Base-by-base conservation (phyloP, 2,113 vertebrate species). In the Brachirus orientalis region DNA sequence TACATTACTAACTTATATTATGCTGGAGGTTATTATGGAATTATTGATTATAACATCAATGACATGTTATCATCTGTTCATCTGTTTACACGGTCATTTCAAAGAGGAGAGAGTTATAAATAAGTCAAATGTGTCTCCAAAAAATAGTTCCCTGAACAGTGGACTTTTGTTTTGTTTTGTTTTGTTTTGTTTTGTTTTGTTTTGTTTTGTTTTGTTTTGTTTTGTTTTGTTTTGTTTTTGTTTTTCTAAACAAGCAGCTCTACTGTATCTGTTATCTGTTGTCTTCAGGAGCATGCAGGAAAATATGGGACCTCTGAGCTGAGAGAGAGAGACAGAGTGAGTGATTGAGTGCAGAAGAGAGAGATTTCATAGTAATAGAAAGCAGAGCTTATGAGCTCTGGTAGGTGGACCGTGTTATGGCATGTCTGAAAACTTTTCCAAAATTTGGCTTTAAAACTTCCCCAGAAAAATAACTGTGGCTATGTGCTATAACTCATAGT, bases 351-450 rank as follows among this genome's bases (percentile, higher is more conserved):
- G 28, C 28, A 28, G 28, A 28, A 35, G 48, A 22, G 47, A 52
- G 74, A 69, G 63, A 80, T 69, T 74, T 69, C 44, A 61, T 17
- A 9, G 75, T 76, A 70, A 87, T 84, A 77, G 80, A 68, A 85
- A 77, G 72, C 67, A 48, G 61, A 77, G 82, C 83, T 84, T 84
- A 84, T 84, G 82, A 64, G 60, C 80, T 80, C 73, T 82, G 86
- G 63, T 41, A 86, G 80, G 70, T 84, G 82, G 83, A 90, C 55
- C 82, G 86, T 90, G 84, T 86, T 80, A 87, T 90, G 82, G 77
- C 66, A 80, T 87, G 86, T 87, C 86, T 78, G 71, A 80, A 82
- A 87, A 85, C 54, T 85, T 88, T 28, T 55, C 41, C 71, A 82
- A 80, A 90, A 76, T 88, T 87, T 82, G 71, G 44, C 70, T 79